Evolutionary conservation across 2,113 vertebrate species (phyloP).

Genomic region (Orthonyx spaldingii): DNA sequence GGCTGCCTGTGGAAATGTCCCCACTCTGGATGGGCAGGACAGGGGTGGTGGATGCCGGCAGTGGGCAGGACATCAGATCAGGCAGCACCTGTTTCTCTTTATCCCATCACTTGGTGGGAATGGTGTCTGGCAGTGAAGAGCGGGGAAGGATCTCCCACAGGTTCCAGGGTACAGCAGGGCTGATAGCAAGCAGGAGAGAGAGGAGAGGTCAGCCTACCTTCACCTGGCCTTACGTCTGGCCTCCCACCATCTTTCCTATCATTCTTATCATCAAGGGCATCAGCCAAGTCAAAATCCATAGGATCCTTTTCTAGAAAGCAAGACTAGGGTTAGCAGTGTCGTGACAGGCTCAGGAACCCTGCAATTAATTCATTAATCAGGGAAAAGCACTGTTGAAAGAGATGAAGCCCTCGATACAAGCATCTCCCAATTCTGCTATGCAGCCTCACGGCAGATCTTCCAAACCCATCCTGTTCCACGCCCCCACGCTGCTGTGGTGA

Average conservation of each 20-base stretch:
- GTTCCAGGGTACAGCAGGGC: accelerated
- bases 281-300: conserved; percentile 75
- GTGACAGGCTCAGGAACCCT: neutral
- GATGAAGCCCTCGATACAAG: neutral
- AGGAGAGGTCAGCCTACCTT: conserved; percentile 19
- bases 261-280: conserved; percentile 81
- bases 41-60: neutral
- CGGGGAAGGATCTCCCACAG: neutral
- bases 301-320: conserved; percentile 13
- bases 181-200: neutral
- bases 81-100: neutral
- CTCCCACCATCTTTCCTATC: conserved; percentile 56
- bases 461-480: neutral
- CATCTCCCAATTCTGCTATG: neutral
- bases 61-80: accelerated
- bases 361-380: neutral
- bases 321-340: neutral
- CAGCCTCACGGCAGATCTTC: neutral
- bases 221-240: conserved; percentile 35
- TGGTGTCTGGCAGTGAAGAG: neutral
- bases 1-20: neutral
- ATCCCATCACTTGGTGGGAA: accelerated
- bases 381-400: neutral
- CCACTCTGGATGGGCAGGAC: neutral
- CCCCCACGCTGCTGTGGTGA: accelerated